Evolutionary conservation across 1,140 invertebrate species (phyloP).

Genomic region (Parasteatoda tepidariorum): DNA sequence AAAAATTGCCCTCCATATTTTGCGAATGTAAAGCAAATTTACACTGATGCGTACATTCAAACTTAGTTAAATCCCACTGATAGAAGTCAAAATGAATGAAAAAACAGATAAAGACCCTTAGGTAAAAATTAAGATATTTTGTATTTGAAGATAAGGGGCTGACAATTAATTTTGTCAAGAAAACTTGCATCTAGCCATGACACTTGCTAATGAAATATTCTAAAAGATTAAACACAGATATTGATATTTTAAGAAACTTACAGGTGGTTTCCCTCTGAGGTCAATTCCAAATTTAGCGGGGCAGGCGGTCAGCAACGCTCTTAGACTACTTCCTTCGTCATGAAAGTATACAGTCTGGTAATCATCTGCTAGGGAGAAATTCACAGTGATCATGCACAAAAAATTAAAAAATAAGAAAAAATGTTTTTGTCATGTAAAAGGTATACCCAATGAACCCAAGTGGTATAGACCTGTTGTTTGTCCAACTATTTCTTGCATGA

Average conservation of each 20-base stretch:
- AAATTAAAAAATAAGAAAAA: not conserved
- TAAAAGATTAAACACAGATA: no score
- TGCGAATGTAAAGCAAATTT: no score
- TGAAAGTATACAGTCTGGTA: constrained; percentile 62
- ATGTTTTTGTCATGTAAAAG: not conserved
- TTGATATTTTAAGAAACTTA: constrained; percentile 32
- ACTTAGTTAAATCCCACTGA: no score
- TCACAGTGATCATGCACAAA: not conserved
- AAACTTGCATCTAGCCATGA: no score
- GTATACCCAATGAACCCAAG: constrained; percentile 68
- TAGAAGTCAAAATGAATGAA: no score
- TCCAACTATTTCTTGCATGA: constrained; percentile 98
- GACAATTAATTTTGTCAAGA: no score
- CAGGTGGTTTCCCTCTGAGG: constrained; percentile 68
- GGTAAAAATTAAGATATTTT: no score
- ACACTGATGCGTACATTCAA: no score
- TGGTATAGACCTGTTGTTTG: constrained; percentile 80
- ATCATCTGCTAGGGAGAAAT: constrained; percentile 45
- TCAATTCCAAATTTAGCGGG: constrained; percentile 92
- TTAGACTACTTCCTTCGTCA: constrained; percentile 34
- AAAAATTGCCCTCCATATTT: no score
- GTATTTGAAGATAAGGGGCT: no score
- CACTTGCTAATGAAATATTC: no score
- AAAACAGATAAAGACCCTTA: no score
- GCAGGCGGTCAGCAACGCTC: constrained; percentile 77